phyloP scores from a whole-genome alignment of 2,888 invertebrate genomes.

The Aporophyla nigra region DNA sequence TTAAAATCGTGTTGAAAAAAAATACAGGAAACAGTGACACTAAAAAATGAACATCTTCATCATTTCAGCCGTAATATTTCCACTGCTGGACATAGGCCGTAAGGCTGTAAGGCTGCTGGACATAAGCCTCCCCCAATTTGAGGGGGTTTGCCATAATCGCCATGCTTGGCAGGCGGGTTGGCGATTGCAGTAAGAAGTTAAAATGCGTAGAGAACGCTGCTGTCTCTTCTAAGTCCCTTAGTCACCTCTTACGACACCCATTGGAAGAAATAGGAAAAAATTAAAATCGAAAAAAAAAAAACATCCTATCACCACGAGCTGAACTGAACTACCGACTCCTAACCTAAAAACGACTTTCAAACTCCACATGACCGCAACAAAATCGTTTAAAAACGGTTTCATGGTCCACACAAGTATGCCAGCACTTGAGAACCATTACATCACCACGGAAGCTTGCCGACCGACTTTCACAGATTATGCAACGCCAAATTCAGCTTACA shows the following conservation, averaged over 20 bases:
- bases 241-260: no score
- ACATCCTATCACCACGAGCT: background rate
- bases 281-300: background rate
- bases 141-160: no score
- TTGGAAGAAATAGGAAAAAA: background rate
- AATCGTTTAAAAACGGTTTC: conserved; percentile 71
- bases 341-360: conserved; percentile 60
- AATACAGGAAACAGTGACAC: background rate
- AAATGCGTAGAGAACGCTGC: no score
- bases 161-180: no score
- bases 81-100: no score
- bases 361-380: conserved; percentile 64
- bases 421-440: conserved; percentile 80
- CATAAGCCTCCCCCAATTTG: background rate
- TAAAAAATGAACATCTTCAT: no score
- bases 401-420: conserved; percentile 81
- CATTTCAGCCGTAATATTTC: no score
- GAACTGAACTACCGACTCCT: conserved; percentile 39
- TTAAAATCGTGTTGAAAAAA: conserved; percentile 38
- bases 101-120: no score
- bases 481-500: conserved; percentile 84
- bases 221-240: no score
- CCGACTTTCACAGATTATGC: conserved; percentile 88
- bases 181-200: no score
- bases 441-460: conserved; percentile 85